These are phyloP conservation scores for Hedychridium roseum DNA, from an alignment of 2,888 invertebrate genomes.

Conservation along the genomic window DNA sequence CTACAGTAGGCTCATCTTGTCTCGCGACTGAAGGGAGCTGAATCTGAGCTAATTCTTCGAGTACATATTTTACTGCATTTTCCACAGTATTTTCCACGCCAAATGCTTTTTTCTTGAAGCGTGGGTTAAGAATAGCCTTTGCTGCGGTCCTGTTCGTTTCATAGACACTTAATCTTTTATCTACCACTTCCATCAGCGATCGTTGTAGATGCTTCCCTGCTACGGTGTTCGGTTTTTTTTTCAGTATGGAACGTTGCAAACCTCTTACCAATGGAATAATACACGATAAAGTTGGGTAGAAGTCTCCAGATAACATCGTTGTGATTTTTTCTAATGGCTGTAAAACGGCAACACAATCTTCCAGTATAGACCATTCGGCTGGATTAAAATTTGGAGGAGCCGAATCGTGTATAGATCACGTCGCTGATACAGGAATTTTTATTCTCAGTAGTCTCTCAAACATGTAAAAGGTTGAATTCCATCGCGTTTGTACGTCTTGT, in stretches of 20 bases:
- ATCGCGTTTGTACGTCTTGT: constrained; percentile 4
- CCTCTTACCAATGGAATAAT: neutral
- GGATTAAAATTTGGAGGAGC: neutral
- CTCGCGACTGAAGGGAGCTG: neutral
- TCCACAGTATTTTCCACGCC: neutral
- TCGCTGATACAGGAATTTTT: neutral
- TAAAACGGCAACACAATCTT: neutral
- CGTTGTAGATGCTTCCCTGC: constrained; percentile 1
- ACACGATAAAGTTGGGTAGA: no score
- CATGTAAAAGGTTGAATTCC: constrained; percentile 2
- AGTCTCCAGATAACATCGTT: constrained; percentile 2
- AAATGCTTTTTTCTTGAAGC: constrained; percentile 2
- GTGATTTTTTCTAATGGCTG: constrained; percentile 3
- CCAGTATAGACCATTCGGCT: neutral
- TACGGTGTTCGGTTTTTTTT: no score
- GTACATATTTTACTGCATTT: constrained; percentile 1
- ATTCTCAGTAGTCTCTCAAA: neutral
- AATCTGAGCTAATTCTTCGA: constrained; percentile 2
- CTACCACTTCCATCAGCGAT: neutral
- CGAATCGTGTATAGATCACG: neutral
- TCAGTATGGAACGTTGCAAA: neutral
- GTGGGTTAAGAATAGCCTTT: constrained; percentile 1
- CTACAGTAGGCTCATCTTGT: neutral
- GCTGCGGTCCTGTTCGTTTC: neutral
- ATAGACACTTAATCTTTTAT: neutral